These are phyloP conservation scores for Mormyrops attenuatus DNA, from an alignment of 2,797 vertebrate genomes.

Conservation along the genomic window DNA sequence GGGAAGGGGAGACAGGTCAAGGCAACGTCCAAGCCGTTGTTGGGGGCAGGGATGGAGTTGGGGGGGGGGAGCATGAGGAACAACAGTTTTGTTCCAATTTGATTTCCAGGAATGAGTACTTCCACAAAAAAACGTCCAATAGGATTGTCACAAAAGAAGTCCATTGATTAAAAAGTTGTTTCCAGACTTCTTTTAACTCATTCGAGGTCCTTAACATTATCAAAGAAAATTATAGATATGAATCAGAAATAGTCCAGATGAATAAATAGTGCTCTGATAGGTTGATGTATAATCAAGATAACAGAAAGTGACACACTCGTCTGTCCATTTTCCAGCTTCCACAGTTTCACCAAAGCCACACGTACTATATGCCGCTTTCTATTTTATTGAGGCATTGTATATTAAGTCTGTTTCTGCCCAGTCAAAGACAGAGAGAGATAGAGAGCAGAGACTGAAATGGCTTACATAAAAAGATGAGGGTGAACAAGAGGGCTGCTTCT, in stretches of 20 bases:
- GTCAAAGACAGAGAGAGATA: conserved; percentile 50
- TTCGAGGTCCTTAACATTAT: conserved; percentile 51
- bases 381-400: conserved; percentile 61
- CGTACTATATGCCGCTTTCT: conserved; percentile 51
- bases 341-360: conserved; percentile 49
- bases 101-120: conserved; percentile 46
- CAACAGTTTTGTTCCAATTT: conserved; percentile 47
- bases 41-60: conserved; percentile 30
- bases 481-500: neutral
- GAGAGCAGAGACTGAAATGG: conserved; percentile 46
- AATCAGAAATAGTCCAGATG: conserved; percentile 56
- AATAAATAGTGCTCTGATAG: conserved; percentile 43
- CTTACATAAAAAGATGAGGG: neutral
- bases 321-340: conserved; percentile 49
- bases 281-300: conserved; percentile 49
- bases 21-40: conserved; percentile 54
- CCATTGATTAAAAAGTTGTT: conserved; percentile 53
- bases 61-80: conserved; percentile 56
- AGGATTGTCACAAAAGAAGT: conserved; percentile 62
- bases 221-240: conserved; percentile 59
- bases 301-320: conserved; percentile 55
- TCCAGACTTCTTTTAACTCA: conserved; percentile 46
- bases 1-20: conserved; percentile 40
- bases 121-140: conserved; percentile 42
- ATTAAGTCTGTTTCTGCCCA: conserved; percentile 59